Percentiles rank a stretch among this genome's conserved stretches.
Conservation (phyloP, 2,888 invertebrate genomes). For the Drosophila kuntzei region DNA sequence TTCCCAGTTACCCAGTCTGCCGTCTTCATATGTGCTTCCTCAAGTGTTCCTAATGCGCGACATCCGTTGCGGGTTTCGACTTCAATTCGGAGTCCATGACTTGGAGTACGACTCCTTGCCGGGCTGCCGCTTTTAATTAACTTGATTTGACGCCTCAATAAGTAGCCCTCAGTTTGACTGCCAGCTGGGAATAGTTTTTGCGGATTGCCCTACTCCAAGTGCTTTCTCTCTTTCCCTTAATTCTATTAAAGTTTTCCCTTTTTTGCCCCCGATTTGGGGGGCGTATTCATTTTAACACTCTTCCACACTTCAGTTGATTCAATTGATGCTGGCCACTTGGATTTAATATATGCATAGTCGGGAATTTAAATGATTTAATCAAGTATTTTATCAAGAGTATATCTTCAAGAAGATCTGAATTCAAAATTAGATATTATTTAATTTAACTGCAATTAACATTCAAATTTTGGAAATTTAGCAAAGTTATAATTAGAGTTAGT, state of each 20-base stretch:
- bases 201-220: constrained; percentile 34
- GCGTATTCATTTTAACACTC: constrained; percentile 27
- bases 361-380: constrained; percentile 15
- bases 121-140: constrained; percentile 81
- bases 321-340: constrained; percentile 49
- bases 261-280: constrained; percentile 28
- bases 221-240: constrained; percentile 38
- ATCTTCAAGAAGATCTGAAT: not conserved
- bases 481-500: too few relatives aligned
- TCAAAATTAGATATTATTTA: too few relatives aligned
- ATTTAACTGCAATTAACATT: too few relatives aligned
- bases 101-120: constrained; percentile 14
- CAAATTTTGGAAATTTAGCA: too few relatives aligned
- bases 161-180: constrained; percentile 51
- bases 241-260: constrained; percentile 57
- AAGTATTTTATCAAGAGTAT: constrained; percentile 28
- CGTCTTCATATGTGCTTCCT: constrained; percentile 59
- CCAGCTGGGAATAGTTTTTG: constrained; percentile 50
- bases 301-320: constrained; percentile 14
- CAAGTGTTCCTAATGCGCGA: constrained; percentile 83
- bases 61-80: constrained; percentile 75
- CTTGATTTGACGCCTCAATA: constrained; percentile 83
- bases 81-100: constrained; percentile 4
- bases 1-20: not conserved
- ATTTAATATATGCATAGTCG: constrained; percentile 3